Base-by-base conservation (phyloP, 2,113 vertebrate species). In the Pangasianodon hypophthalmus region DNA sequence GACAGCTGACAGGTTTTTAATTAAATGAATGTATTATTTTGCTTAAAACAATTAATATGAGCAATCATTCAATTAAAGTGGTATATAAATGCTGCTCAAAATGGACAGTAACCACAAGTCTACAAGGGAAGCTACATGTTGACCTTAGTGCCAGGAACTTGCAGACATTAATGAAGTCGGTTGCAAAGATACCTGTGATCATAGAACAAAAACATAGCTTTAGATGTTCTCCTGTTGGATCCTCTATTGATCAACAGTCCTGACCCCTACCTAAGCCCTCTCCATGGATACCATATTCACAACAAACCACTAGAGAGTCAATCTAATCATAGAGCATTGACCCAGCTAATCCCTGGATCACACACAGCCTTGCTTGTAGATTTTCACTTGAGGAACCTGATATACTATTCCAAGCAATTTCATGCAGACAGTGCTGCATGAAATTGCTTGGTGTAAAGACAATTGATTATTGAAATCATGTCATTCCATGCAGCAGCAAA, bases 281-380 rank as follows among this genome's bases (percentile, higher is more conserved):
- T 89, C 52, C 67, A 89, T 89, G 81, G 81, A 89, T 85, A 89
- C 88, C 82, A 75, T 6, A 84, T 73, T 60, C 41, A 75, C 44
- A 69, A 69, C 5, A 88, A 54, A 48, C 41, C 88, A 79, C 82
- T 75, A 48, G 44, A 62, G 44, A 62, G 11, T 79, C 83, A 48
- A 41, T 26, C 82, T 62, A 77, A 85, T 89, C 82, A 52, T 58
- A 44, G 50, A 13, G 16, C 32, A 54, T 67, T 71, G 79, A 56
- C 56, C 16, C 64, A 88, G 41, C 80, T 56, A 71, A 84, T 14
- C 32, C 29, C 52, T 41, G 7, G 21, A 67, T 67, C 13, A 88
- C 9, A 82, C 44, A 24, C 11, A 69, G 60, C 21, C 46, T 26
- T 83, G 46, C 18, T 62, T 82, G 44, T 16, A 41, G 6, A 69